Percentiles rank a stretch among this genome's conserved stretches.
Conservation (phyloP, 2,113 vertebrate genomes). For the Piaya cayana region DNA sequence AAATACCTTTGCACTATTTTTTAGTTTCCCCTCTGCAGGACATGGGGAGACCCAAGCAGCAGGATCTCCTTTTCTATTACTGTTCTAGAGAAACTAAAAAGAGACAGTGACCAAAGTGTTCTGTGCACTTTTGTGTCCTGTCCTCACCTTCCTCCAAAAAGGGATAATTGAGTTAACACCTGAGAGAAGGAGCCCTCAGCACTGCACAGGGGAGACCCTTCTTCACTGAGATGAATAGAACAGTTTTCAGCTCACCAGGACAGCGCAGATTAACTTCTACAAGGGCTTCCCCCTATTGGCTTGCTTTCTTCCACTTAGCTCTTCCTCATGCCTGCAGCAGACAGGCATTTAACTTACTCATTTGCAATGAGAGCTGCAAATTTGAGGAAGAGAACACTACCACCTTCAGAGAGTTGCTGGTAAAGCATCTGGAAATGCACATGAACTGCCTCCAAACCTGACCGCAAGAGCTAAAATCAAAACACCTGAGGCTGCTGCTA, state of each 20-base stretch:
- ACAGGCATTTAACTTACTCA: not conserved
- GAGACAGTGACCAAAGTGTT: not conserved
- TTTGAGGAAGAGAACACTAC: conserved; percentile 23
- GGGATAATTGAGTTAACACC: accelerated
- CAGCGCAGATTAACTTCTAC: not conserved
- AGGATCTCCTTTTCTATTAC: not conserved
- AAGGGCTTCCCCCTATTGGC: not conserved
- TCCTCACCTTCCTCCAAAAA: not conserved
- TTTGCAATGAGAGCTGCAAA: not conserved
- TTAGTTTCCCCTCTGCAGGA: not conserved
- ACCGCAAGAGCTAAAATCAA: not conserved
- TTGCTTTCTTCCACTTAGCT: not conserved
- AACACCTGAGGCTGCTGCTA: not conserved
- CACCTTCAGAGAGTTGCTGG: conserved; percentile 45
- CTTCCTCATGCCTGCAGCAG: accelerated
- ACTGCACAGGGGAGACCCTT: not conserved
- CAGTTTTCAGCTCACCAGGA: not conserved
- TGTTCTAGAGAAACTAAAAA: not conserved
- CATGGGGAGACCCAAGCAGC: not conserved
- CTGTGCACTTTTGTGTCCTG: not conserved
- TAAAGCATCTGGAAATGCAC: not conserved
- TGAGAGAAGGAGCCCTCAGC: not conserved
- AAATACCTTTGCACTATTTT: not conserved
- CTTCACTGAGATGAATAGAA: not conserved
- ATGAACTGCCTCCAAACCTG: not conserved